Conservation (phyloP, 37 sponge, comb jelly and placozoan species). For the Beroe ovata region DNA sequence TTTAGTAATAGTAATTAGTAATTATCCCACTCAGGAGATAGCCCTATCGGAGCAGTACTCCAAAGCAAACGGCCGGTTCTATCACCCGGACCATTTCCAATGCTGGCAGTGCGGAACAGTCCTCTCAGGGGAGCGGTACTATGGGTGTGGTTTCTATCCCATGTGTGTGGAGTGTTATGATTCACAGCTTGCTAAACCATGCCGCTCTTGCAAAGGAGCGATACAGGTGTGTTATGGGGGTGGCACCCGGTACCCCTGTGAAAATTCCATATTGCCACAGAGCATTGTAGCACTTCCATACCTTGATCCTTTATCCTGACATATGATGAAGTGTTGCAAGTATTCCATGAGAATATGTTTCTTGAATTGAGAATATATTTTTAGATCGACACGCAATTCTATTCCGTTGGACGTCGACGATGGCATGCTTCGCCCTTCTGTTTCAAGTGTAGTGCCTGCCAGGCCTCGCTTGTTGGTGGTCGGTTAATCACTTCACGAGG, state of each 20-base stretch:
- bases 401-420: slow-evolving; percentile 13
- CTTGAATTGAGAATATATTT: too few relatives aligned
- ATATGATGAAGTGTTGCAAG: too few relatives aligned
- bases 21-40: not conserved
- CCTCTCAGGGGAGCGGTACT: slow-evolving; percentile 16
- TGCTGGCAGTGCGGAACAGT: slow-evolving; percentile 53
- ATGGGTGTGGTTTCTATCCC: slow-evolving; percentile 56
- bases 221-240: too few relatives aligned
- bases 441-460: slow-evolving; percentile 43
- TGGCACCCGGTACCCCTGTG: too few relatives aligned
- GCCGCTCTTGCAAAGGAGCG: slow-evolving; percentile 45
- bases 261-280: too few relatives aligned
- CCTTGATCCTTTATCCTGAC: too few relatives aligned
- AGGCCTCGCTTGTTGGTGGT: not conserved
- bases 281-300: too few relatives aligned
- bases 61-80: slow-evolving; percentile 38
- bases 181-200: slow-evolving; percentile 41
- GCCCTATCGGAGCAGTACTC: not conserved
- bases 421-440: slow-evolving; percentile 33
- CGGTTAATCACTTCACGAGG: not conserved
- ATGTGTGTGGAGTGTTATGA: slow-evolving; percentile 49
- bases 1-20: too few relatives aligned
- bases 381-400: slow-evolving; percentile 54
- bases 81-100: slow-evolving; percentile 67
- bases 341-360: too few relatives aligned